Evolutionary conservation across 2,113 vertebrate species (phyloP).

Genomic region (Procavia capensis): DNA sequence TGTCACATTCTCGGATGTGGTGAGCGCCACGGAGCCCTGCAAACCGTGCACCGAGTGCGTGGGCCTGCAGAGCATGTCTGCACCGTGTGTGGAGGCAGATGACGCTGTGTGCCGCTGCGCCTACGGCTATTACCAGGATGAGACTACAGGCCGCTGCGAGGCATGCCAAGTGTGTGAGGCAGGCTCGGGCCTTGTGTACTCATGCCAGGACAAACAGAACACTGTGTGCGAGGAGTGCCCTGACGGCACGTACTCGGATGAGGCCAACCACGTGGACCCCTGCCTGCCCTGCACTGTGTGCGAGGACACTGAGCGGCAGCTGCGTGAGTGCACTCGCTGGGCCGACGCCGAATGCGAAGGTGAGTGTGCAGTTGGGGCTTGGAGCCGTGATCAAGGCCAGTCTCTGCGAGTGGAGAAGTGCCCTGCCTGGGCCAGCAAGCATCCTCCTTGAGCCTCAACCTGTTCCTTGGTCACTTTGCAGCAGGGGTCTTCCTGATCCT

Average conservation of each 20-base stretch:
- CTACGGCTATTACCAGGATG: slow-evolving; percentile 91
- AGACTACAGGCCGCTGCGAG: slow-evolving; percentile 83
- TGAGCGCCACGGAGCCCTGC: slow-evolving; percentile 93
- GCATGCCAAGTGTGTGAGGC: slow-evolving; percentile 90
- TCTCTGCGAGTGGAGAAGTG: neutral
- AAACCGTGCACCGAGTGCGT: slow-evolving; percentile 91
- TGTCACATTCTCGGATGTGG: slow-evolving; percentile 94
- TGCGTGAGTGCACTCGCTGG: slow-evolving; percentile 88
- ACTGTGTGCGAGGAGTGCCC: slow-evolving; percentile 94
- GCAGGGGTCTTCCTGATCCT: neutral
- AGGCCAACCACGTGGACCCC: slow-evolving; percentile 95
- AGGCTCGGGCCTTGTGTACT: slow-evolving; percentile 91
- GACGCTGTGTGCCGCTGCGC: slow-evolving; percentile 94
- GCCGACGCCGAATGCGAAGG: slow-evolving; percentile 91
- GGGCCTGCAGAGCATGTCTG: slow-evolving; percentile 94
- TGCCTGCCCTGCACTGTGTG: slow-evolving; percentile 97
- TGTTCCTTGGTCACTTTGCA: fast-evolving
- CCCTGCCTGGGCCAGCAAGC: fast-evolving
- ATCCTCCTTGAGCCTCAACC: too few relatives aligned
- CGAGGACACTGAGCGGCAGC: slow-evolving; percentile 90
- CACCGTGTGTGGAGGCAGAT: slow-evolving; percentile 97
- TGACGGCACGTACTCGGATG: slow-evolving; percentile 93
- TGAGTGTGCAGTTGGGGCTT: slow-evolving; percentile 73
- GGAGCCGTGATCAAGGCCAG: neutral
- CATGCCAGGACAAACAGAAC: slow-evolving; percentile 91